phyloP scores from a whole-genome alignment of 2,113 vertebrate genomes.

The Mixornis gularis region DNA sequence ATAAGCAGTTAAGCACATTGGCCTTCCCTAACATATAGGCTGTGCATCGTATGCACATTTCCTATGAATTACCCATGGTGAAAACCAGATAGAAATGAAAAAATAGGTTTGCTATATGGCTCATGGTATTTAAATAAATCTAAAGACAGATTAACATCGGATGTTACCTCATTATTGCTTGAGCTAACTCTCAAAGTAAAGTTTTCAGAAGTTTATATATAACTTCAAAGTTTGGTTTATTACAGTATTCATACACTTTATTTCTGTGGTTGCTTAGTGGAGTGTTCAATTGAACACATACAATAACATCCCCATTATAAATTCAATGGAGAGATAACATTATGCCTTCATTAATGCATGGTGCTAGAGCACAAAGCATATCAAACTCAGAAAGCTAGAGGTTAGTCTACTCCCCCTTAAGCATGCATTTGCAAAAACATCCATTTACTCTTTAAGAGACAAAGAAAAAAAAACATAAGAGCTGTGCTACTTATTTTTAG shows the following conservation, averaged over 20 bases:
- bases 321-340: not conserved
- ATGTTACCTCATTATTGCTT: not conserved
- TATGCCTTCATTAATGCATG: not conserved
- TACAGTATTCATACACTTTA: not conserved
- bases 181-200: not conserved
- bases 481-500: not conserved
- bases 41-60: not conserved
- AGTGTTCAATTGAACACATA: not conserved
- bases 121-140: not conserved
- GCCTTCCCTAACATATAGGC: not conserved
- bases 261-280: not conserved
- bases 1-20: not conserved
- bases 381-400: not conserved
- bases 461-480: not conserved
- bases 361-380: not conserved
- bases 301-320: not conserved
- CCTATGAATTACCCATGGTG: not conserved
- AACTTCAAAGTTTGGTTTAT: not conserved
- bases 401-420: not conserved
- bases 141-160: not conserved
- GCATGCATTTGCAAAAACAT: not conserved
- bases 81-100: not conserved
- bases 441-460: not conserved
- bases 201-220: not conserved
- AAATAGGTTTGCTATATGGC: not conserved